Evolutionary conservation across 2,113 vertebrate genomes (phyloP).

Genomic region (Lethenteron reissneri): DNA sequence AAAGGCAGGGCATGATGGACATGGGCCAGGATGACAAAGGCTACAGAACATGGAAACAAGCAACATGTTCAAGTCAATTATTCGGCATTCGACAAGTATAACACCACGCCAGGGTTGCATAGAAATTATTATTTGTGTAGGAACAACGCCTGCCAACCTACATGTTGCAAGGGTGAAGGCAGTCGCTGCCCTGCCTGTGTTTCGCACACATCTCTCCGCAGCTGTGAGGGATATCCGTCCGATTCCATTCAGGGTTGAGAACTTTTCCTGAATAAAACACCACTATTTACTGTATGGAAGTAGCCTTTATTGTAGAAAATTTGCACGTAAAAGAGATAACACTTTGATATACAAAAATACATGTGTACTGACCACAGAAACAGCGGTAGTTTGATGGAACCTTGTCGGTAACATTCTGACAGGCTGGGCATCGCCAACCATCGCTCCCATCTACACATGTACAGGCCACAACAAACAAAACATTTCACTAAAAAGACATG

Average conservation of each 20-base stretch:
- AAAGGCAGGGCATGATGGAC: slow-evolving; percentile 77
- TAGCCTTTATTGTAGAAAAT: not conserved
- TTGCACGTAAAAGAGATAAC: not conserved
- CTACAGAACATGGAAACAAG: slow-evolving; percentile 19
- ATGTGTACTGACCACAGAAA: slow-evolving; percentile 59
- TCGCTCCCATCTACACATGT: slow-evolving; percentile 41
- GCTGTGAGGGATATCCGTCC: slow-evolving; percentile 92
- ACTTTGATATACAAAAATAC: not conserved
- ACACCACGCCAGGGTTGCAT: not conserved
- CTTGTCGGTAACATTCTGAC: slow-evolving; percentile 62
- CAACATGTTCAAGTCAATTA: not conserved
- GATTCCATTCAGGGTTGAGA: slow-evolving; percentile 84
- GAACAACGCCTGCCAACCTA: slow-evolving; percentile 24
- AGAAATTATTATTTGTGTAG: not conserved
- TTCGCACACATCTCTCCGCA: slow-evolving; percentile 92
- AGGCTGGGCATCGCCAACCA: slow-evolving; percentile 90
- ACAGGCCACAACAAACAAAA: slow-evolving; percentile 5
- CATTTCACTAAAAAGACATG: not conserved
- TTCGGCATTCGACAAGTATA: not conserved
- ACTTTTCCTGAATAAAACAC: slow-evolving; percentile 41
- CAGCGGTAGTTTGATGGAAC: slow-evolving; percentile 56
- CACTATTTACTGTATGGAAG: slow-evolving; percentile 10
- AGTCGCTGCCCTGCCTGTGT: slow-evolving; percentile 56
- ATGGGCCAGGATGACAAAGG: slow-evolving; percentile 87
- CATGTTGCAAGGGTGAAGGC: slow-evolving; percentile 91